Conservation (phyloP, 2,888 invertebrate genomes). For the Sphaerophoria rueppellii region DNA sequence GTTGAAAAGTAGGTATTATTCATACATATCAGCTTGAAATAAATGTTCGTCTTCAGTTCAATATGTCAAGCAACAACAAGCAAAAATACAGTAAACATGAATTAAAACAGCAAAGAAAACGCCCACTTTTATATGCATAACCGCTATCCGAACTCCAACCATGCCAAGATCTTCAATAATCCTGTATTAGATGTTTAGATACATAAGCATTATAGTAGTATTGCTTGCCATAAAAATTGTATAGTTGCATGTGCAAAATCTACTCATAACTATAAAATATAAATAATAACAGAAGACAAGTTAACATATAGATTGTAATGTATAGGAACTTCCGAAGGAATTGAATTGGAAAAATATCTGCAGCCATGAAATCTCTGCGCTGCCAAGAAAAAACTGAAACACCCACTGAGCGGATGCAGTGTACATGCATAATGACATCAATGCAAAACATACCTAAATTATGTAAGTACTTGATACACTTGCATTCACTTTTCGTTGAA, state of each 20-base stretch:
- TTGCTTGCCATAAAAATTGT: neutral
- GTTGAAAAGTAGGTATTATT: no score
- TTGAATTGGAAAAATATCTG: slow-evolving; percentile 70
- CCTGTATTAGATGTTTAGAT: neutral
- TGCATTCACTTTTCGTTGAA: slow-evolving; percentile 52
- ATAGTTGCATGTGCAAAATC: neutral
- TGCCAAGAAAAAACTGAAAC: slow-evolving; percentile 70
- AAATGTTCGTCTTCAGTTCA: no score
- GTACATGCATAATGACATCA: slow-evolving; percentile 54
- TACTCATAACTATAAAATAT: slow-evolving; percentile 23
- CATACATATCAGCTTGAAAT: no score
- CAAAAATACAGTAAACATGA: slow-evolving; percentile 50
- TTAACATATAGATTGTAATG: slow-evolving; percentile 40
- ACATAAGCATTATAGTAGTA: no score
- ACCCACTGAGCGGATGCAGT: slow-evolving; percentile 60
- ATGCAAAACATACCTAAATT: neutral
- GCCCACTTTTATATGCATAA: slow-evolving; percentile 52
- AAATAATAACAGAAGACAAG: slow-evolving; percentile 11
- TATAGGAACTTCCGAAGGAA: slow-evolving; percentile 51
- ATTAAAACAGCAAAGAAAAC: slow-evolving; percentile 62
- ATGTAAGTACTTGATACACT: slow-evolving; percentile 12
- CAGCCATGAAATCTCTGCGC: slow-evolving; percentile 56
- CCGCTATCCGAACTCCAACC: slow-evolving; percentile 29
- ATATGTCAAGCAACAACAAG: neutral
- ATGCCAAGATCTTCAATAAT: slow-evolving; percentile 54